These are phyloP conservation scores for Apogon hyalosoma DNA, from an alignment of 2,797 vertebrate species.

Conservation along the genomic window DNA sequence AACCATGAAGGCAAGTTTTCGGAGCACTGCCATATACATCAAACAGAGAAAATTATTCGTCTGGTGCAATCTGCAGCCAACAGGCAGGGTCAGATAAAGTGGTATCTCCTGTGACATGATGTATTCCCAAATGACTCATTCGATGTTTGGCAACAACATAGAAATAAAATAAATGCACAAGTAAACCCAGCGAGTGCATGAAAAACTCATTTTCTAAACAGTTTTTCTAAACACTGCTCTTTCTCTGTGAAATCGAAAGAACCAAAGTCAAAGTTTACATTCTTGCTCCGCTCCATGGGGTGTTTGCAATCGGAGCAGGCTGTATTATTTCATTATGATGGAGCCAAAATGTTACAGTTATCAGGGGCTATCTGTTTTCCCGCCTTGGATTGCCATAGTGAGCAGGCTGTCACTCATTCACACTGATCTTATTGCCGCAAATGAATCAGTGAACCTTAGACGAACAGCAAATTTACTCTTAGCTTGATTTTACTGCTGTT, in stretches of 20 bases:
- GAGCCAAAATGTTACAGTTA: conserved; percentile 74
- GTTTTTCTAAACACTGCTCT: conserved; percentile 55
- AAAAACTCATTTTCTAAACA: conserved; percentile 59
- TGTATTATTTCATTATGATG: conserved; percentile 68
- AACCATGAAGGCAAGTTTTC: conserved; percentile 45
- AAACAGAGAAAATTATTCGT: conserved; percentile 65
- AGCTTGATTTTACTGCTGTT: conserved; percentile 33
- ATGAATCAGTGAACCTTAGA: conserved; percentile 25
- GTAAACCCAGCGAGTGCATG: conserved; percentile 44
- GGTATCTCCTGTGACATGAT: conserved; percentile 64
- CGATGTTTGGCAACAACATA: conserved; percentile 55
- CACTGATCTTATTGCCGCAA: conserved; percentile 18
- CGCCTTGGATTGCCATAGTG: conserved; percentile 38
- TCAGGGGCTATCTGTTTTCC: conserved; percentile 64
- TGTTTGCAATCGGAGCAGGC: conserved; percentile 55
- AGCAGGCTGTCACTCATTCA: conserved; percentile 41
- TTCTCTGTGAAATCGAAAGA: conserved; percentile 62
- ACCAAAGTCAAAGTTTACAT: conserved; percentile 34
- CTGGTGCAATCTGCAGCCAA: conserved; percentile 69
- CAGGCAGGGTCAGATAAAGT: conserved; percentile 67
- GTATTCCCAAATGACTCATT: conserved; percentile 57
- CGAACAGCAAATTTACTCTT: conserved; percentile 15
- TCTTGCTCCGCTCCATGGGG: conserved; percentile 48
- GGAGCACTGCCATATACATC: conserved; percentile 52
- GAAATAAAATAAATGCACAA: conserved; percentile 57